Conservation (phyloP, 2,113 vertebrate species). For the Dromiciops gliroides region DNA sequence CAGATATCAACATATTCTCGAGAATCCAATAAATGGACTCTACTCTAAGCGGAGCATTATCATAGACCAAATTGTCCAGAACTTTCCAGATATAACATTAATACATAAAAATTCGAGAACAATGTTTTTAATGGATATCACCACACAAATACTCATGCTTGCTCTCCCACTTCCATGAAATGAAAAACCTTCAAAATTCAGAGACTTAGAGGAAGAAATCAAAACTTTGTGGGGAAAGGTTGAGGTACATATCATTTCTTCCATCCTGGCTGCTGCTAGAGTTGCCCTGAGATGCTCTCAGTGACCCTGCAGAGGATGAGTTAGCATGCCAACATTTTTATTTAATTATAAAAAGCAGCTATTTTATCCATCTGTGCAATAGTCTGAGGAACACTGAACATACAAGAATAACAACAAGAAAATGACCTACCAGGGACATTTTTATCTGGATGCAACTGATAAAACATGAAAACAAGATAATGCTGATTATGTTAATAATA, state of each 20-base stretch:
- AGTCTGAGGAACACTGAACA: background rate
- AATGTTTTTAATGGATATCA: background rate
- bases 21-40: background rate
- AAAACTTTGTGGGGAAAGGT: background rate
- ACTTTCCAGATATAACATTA: background rate
- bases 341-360: background rate
- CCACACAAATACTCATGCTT: background rate
- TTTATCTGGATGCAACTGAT: background rate
- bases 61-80: background rate
- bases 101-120: background rate
- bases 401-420: background rate
- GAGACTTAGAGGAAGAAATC: background rate
- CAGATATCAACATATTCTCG: background rate
- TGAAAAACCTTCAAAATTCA: background rate
- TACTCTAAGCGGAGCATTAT: background rate
- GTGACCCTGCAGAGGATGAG: background rate
- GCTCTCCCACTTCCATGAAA: background rate
- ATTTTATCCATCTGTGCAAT: background rate
- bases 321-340: background rate
- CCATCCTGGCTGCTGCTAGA: background rate
- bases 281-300: background rate
- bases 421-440: background rate
- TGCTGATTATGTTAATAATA: background rate
- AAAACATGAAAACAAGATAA: background rate
- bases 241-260: background rate